Base-by-base conservation (phyloP, 2,113 vertebrate genomes). In the Caracal caracal region DNA sequence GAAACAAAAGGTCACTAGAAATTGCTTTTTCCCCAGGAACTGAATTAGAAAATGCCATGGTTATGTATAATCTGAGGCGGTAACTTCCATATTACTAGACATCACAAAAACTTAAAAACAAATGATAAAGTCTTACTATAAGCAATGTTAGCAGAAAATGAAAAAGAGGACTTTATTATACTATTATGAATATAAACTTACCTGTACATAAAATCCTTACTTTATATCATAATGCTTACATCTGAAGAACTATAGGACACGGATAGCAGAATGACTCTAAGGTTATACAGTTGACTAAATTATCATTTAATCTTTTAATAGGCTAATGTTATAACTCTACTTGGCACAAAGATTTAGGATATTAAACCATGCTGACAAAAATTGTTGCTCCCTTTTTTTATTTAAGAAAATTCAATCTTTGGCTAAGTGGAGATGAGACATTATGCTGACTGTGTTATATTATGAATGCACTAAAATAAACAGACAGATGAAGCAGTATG, bases 401-500 rank as follows among this genome's bases (percentile, higher is more conserved):
- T 80, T 94, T 85, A 97, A 93, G 91, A 98, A 98, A 96, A 95
- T 85, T 91, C 93, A 78, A 95, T 96, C 83, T 98, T 96, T 97
- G 71, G 96, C 95, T 96, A 95, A 87, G 94, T 90, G 98, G 98
- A 99, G 99, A 99, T 98, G 99, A 99, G 99, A 99, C 99, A 99
- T 99, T 98, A 99, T 98, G 99, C 99, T 98, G 98, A 98, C 99
- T 99, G 99, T 98, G 98, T 98, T 99, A 98, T 99, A 99, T 99
- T 98, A 99, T 99, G 99, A 99, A 99, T 99, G 99, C 99, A 99
- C 99, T 99, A 99, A 99, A 99, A 99, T 99, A 99, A 99, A 99
- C 99, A 99, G 98, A 99, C 99, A 99, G 99, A 99, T 99, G 99
- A 99, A 99, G 99, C 99, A 99, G 99, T 99, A 99, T 98, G 99